phyloP scores from a whole-genome alignment of 2,888 invertebrate genomes.

The Erannis defoliaria region DNA sequence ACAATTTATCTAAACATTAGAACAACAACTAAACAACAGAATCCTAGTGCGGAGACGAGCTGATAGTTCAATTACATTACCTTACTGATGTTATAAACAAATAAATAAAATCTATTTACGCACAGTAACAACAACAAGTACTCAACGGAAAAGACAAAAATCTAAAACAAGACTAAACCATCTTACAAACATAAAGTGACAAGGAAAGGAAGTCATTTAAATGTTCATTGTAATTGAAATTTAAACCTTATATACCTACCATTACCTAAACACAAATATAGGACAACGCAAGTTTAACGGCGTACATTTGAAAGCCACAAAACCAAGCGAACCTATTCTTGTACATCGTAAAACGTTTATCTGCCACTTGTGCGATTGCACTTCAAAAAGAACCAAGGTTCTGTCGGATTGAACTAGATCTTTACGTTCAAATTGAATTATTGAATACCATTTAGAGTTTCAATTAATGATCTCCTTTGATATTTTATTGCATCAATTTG shows the following conservation, averaged over 20 bases:
- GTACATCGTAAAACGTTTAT: slow-evolving; percentile 39
- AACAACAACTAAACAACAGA: too few species aligned
- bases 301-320: slow-evolving; percentile 32
- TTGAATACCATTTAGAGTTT: slow-evolving; percentile 24
- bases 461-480: slow-evolving; percentile 34
- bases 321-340: slow-evolving; percentile 29
- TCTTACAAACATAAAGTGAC: too few species aligned
- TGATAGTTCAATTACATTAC: too few species aligned
- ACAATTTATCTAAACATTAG: too few species aligned
- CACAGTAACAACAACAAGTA: too few species aligned
- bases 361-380: slow-evolving; percentile 35
- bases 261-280: slow-evolving; percentile 22
- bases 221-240: background rate
- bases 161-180: too few species aligned
- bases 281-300: slow-evolving; percentile 30
- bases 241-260: slow-evolving; percentile 1
- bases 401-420: slow-evolving; percentile 24
- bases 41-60: too few species aligned
- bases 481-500: slow-evolving; percentile 16
- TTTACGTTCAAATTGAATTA: slow-evolving; percentile 27
- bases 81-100: too few species aligned
- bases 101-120: too few species aligned
- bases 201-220: background rate
- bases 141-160: too few species aligned
- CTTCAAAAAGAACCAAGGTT: slow-evolving; percentile 37